These are phyloP conservation scores for Melierax canorus DNA, from an alignment of 2,113 vertebrate genomes.

Conservation along the genomic window DNA sequence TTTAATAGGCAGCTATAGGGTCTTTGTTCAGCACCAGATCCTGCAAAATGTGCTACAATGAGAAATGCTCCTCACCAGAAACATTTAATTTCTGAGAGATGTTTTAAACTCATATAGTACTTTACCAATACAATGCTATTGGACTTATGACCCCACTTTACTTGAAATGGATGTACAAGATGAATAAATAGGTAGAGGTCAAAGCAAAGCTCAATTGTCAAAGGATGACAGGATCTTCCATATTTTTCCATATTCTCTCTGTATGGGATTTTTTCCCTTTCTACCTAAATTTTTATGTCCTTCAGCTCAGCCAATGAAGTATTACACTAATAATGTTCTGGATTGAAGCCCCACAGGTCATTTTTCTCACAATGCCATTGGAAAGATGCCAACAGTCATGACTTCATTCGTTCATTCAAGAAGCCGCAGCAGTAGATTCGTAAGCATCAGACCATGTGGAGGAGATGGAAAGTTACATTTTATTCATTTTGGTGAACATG, in stretches of 20 bases:
- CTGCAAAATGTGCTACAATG: not conserved
- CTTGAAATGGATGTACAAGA: not conserved
- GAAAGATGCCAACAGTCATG: not conserved
- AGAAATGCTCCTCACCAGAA: not conserved
- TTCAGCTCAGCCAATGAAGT: not conserved
- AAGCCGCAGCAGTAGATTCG: not conserved
- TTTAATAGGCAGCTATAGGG: not conserved
- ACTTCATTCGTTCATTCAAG: not conserved
- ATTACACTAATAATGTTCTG: not conserved
- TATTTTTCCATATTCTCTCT: not conserved
- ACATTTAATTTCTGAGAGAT: not conserved
- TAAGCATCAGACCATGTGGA: not conserved
- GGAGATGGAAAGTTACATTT: not conserved
- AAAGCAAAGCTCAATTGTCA: not conserved
- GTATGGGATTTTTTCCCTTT: not conserved
- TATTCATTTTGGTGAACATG: not conserved
- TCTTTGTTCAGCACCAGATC: not conserved
- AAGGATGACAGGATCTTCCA: not conserved
- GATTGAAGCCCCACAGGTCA: not conserved
- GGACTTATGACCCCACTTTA: not conserved
- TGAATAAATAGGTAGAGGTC: not conserved
- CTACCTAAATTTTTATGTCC: not conserved
- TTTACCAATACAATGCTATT: not conserved
- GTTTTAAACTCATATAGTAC: not conserved
- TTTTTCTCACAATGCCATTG: not conserved